Base-by-base conservation (phyloP, 2,888 invertebrate genomes). In the Xestia ashworthii region DNA sequence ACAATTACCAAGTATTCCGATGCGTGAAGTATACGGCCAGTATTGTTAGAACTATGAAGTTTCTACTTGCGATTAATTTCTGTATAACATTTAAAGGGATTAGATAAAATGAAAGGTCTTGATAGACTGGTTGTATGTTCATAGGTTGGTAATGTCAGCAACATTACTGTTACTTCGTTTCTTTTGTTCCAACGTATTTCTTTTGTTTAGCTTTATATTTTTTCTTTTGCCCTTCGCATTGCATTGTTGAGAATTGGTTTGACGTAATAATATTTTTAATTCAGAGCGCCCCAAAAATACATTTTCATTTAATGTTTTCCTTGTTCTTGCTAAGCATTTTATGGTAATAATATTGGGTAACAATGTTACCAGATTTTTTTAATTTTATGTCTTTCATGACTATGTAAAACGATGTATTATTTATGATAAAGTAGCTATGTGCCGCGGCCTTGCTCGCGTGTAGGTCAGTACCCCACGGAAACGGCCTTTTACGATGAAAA, bases 1-100 rank as follows among this genome's bases (percentile, higher is more conserved):
- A 90, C 90, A 92, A 92, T 91, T 90, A 91, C 86, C 76, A 76
- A 76, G 85, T 84, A 84, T 82, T 86, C 79, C 84, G 82, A 83
- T 89, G 90, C 89, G 90, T 89, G 88, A 90, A 89, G 55, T 60
- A 12, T 19, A 5, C 58, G 69, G n/a, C 92, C 87, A 89, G 48
- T 73, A 38, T 82, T 80, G 8, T 3, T 25, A 76, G 90, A 89
- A 69, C 89, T 71, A 8, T 86, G 44, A 74, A 78, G 75, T 75
- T 76, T 58, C 64, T 85, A 73, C 55, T 69, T 78, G 64, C 44
- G 71, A 81, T 85, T 84, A 76, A 78, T 74, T 46, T 66, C 58
- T 46, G 0, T 25, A 64, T 19, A 11, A 65, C 74, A 25, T 44
- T 12, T 8, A 55, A 67, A 74, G 69, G 38, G 67, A 50, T 76